phyloP scores from a whole-genome alignment of 2,888 invertebrate genomes.

The Tachina lurida region DNA sequence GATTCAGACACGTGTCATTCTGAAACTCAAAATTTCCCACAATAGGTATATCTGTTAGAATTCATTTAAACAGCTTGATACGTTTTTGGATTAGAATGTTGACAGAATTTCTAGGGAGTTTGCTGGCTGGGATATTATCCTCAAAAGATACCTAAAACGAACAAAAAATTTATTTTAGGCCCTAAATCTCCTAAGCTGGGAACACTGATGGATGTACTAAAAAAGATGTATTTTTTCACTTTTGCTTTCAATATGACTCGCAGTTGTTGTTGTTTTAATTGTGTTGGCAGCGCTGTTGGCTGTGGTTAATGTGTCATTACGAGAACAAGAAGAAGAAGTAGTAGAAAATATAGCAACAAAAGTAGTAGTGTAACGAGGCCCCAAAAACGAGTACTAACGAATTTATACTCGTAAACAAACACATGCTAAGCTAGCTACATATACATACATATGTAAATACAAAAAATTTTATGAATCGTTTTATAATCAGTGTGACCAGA shows the following conservation, averaged over 20 bases:
- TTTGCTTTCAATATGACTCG: constrained; percentile 82
- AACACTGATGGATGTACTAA: constrained; percentile 64
- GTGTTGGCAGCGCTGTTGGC: constrained; percentile 45
- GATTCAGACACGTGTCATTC: no score
- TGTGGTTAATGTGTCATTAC: constrained; percentile 68
- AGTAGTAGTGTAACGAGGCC: constrained; percentile 67
- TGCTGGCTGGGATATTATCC: no score
- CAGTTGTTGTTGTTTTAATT: constrained; percentile 16
- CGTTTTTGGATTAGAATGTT: no score
- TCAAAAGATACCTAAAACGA: no score
- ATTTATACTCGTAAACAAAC: constrained; percentile 26
- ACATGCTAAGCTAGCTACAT: not conserved
- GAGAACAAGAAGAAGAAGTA: constrained; percentile 21
- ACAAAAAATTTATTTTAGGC: no score
- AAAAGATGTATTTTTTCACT: constrained; percentile 76
- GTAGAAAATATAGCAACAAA: constrained; percentile 10
- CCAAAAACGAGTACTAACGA: constrained; percentile 72
- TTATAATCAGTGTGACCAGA: no score
- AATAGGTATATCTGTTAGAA: no score
- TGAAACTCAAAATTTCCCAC: no score
- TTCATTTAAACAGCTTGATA: no score
- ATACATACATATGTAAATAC: not conserved
- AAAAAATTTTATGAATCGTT: not conserved
- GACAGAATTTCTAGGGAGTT: no score
- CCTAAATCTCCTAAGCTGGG: not conserved